Base-by-base conservation (phyloP, 2,797 vertebrate genomes). In the Notamacropus eugenii region DNA sequence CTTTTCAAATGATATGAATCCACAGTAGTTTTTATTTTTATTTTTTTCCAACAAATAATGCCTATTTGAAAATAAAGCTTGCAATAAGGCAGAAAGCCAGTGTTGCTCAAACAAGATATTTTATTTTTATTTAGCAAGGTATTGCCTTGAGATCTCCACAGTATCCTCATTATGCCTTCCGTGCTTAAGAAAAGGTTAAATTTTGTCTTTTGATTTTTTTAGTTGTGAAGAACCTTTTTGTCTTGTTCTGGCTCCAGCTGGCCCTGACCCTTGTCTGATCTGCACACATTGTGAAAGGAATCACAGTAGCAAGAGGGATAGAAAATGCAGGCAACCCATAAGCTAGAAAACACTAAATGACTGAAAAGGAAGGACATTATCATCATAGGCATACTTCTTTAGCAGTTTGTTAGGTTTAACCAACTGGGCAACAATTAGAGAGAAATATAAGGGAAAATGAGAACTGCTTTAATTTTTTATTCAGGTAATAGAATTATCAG, bases 371-470 rank as follows among this genome's bases (percentile, higher is more conserved):
- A 8, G 29, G 62, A 29, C 31, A 5, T 24, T 28, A 0, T 13
- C 3, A 40, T 5, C 28, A 46, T 9, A 34, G 0, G 0, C 5
- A 22, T 0, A 19, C 24, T 52, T 56, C 12, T 1, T 56, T 54
- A 27, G 1, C 34, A 93, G 62, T 29, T 56, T 34, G 4, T 0
- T 0, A 0, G 13, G 55, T 11, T 91, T 50, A 31, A 92, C 24
- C 55, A 59, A 19, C 19, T 40, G 87, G 58, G 57, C 50, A 31
- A 67, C 29, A 67, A 91, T 28, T 29, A n/a, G 40, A 22, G 91
- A 55, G 59, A 46, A 12, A 29, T 93, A 92, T 96, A 34, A 34
- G 93, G 91, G 94, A 94, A 94, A 55, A 50, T 14, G 22, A 96
- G 94, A 62, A 96, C 67, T 22, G 8, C 11, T 91, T 55, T 22